Base-by-base conservation (phyloP, 2,888 invertebrate genomes). In the Orthonevra nobilis region DNA sequence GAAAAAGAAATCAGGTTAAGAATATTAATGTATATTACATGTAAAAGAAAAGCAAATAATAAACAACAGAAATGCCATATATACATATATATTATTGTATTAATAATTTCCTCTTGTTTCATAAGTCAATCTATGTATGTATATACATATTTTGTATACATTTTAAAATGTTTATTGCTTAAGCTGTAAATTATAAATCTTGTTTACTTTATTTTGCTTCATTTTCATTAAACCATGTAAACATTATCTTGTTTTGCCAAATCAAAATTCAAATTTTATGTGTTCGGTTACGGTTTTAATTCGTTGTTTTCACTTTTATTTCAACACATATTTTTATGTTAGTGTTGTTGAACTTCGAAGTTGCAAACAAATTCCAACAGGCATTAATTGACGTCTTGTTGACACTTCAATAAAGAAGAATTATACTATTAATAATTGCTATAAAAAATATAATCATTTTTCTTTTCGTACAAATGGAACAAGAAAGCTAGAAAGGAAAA, bases 91-190 rank as follows among this genome's bases (percentile, higher is more conserved):
- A 60, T 46, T 66, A 44, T 44, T 50, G 9, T 52, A 52, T 70
- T 52, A 34, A 52, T 50, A 52, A 20, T 42, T 64, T 52, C 15
- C 20, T 26, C 17, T 50, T 60, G 61, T 52, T 70, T 61, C 14
- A 28, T 61, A 52, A 61, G 58, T 70, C 26, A 48, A 58, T 70
- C 44, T 36, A 20, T 38, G 50, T 46, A 28, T 70, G 61, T 44
- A 63, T 70, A 70, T 54, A 58, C 19, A 58, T 32, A 54, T 38
- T 40, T 36, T 54, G 52, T 61, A 36, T 61, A 30, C 52, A 61
- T 46, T 34, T 20, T 52, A 23, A 42, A 23, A 30, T 34, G 23
- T 32, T 56, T 36, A 44, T 38, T 14, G 34, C 60, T 50, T 50
- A 60, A 69, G 69, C 38, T 69, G 69, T 69, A 69, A 32, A 58